Conservation (phyloP, 2,797 vertebrate genomes). For the Dendrocincla fuliginosa region DNA sequence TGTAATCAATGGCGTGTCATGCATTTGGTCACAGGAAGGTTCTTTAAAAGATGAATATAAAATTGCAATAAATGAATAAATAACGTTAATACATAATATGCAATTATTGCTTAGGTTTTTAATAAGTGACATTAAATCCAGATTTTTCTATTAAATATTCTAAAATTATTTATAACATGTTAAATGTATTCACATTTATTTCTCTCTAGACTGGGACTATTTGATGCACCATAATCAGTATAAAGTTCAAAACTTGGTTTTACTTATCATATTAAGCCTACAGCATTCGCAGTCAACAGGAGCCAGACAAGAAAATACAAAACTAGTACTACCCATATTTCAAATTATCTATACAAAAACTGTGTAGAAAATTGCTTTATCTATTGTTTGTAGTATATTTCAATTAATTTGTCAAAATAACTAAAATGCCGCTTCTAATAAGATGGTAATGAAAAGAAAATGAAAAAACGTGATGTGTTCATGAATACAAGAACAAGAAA, state of each 20-base stretch:
- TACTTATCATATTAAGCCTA: not conserved
- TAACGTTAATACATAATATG: not conserved
- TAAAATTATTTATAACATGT: not conserved
- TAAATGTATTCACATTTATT: not conserved
- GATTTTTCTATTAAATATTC: not conserved
- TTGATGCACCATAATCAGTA: not conserved
- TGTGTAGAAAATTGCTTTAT: not conserved
- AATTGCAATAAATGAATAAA: not conserved
- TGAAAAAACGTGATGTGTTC: not conserved
- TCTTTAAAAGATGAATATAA: not conserved
- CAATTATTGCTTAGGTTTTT: not conserved
- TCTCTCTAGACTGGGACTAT: not conserved
- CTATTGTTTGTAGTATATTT: not conserved
- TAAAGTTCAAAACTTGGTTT: not conserved
- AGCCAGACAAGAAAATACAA: not conserved
- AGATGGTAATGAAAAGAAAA: not conserved
- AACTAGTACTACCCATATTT: not conserved
- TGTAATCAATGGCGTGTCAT: not conserved
- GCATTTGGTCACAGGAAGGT: not conserved
- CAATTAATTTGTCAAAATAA: not conserved
- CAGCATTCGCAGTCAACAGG: not conserved
- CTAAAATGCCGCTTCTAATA: not conserved
- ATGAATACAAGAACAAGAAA: not conserved
- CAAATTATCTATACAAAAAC: not conserved
- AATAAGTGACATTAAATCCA: conserved; percentile 15